These are phyloP conservation scores for Sphecodes monilicornis DNA, from an alignment of 2,888 invertebrate genomes.

Conservation along the genomic window DNA sequence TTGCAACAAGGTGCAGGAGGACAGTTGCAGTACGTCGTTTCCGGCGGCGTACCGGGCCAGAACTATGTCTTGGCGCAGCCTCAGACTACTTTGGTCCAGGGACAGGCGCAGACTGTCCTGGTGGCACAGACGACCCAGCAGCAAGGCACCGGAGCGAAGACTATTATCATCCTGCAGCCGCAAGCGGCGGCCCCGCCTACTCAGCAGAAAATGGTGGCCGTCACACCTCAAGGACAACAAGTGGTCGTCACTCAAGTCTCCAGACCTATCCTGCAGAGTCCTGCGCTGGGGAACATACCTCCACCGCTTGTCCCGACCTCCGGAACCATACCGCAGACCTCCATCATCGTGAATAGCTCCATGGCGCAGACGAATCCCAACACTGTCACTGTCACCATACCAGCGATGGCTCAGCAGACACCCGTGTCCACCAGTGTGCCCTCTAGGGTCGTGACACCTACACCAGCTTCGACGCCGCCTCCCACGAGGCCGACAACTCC, in stretches of 20 bases:
- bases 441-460: constrained; percentile 81
- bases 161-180: constrained; percentile 90
- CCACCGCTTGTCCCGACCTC: constrained; percentile 83
- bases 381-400: constrained; percentile 80
- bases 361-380: constrained; percentile 77
- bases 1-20: constrained; percentile 83
- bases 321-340: constrained; percentile 80
- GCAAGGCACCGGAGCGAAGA: constrained; percentile 88
- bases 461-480: constrained; percentile 82
- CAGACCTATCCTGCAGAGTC: constrained; percentile 85
- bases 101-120: constrained; percentile 88
- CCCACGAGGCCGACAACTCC: constrained; percentile 85
- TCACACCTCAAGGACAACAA: constrained; percentile 89
- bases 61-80: constrained; percentile 89
- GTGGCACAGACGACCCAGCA: constrained; percentile 89
- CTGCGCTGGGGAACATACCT: constrained; percentile 85
- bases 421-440: constrained; percentile 79
- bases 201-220: constrained; percentile 87
- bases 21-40: constrained; percentile 86
- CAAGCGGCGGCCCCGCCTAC: constrained; percentile 84
- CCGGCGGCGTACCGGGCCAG: constrained; percentile 86
- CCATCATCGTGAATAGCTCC: constrained; percentile 81
- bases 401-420: constrained; percentile 79
- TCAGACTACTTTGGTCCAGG: constrained; percentile 87
- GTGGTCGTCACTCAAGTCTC: constrained; percentile 87